Conservation (phyloP, 1,140 invertebrate genomes). For the Venustaconcha ellipsiformis region DNA sequence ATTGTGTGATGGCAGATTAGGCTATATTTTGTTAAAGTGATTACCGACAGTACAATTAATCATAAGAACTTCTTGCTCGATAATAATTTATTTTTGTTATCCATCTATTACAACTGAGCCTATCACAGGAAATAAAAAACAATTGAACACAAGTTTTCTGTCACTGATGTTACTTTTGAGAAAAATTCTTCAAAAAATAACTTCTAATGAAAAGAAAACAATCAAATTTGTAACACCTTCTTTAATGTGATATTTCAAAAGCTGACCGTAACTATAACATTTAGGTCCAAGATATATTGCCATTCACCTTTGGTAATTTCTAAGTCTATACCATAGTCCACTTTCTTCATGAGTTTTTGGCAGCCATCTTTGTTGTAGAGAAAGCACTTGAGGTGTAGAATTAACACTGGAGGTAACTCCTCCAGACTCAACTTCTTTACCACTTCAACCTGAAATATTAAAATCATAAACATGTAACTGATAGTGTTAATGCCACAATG, state of each 20-base stretch:
- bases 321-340: conserved; percentile 89
- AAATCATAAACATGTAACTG: no score
- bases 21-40: no score
- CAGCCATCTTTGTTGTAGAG: conserved; percentile 82
- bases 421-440: conserved; percentile 90
- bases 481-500: no score
- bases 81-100: no score
- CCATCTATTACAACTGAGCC: no score
- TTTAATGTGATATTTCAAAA: no score
- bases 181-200: not conserved
- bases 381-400: conserved; percentile 89
- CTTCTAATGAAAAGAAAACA: not conserved
- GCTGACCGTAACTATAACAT: no score
- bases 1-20: no score
- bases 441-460: conserved; percentile 73
- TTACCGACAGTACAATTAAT: no score
- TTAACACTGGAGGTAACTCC: conserved; percentile 85
- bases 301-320: conserved; percentile 89
- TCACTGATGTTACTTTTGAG: not conserved
- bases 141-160: conserved; percentile 10
- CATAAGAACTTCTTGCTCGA: no score
- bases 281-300: no score
- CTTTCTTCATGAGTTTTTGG: conserved; percentile 89
- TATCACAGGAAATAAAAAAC: conserved; percentile 26
- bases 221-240: not conserved